Evolutionary conservation across 2,888 invertebrate genomes (phyloP), one percentile per base, ranked within the genome.

Genomic region (Omphaloscelis lunosa): DNA sequence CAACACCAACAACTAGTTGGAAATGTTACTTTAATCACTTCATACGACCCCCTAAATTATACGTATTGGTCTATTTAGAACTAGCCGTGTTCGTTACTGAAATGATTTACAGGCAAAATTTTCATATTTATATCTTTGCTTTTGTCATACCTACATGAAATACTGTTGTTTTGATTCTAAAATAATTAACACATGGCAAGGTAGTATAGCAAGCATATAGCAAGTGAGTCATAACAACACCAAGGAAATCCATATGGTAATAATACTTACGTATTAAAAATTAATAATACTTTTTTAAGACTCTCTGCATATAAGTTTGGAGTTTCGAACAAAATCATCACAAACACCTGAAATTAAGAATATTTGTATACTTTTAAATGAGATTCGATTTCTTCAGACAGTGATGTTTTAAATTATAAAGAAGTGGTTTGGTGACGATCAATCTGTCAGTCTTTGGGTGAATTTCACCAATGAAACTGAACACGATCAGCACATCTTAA

Each of bases 11-110:
- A 91, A 93, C 91, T 90, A 92, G 92, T 91, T 91, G 91, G 92
- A 95, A 95, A 96, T 95, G 95, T 93, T 91, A 95, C 95, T 96
- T 96, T 96, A 95, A 96, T 96, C 91, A 94, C 95, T 96, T 95
- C 93, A 94, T 93, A 94, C 94, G 94, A 92, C 93, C 92, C 89
- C 89, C 92, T 92, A 93, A 93, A 93, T 94, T 93, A 93, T 92
- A 92, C 90, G 91, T 92, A 93, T 93, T 92, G 92, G 93, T 91
- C 90, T 93, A 93, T 94, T 93, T 93, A 90, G 91, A 90, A 90
- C 91, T 91, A 89, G 90, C 91, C 91, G 90, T 92, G 90, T 92
- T 91, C 91, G 23, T 62, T 90, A 90, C 86, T 84, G 86, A 91
- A 85, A 91, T 95, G 94, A 95, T 95, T 95, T 95, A 95, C 89